These are phyloP conservation scores for Leptinotarsa tumamoca DNA, from an alignment of 2,888 invertebrate species.

Conservation along the genomic window DNA sequence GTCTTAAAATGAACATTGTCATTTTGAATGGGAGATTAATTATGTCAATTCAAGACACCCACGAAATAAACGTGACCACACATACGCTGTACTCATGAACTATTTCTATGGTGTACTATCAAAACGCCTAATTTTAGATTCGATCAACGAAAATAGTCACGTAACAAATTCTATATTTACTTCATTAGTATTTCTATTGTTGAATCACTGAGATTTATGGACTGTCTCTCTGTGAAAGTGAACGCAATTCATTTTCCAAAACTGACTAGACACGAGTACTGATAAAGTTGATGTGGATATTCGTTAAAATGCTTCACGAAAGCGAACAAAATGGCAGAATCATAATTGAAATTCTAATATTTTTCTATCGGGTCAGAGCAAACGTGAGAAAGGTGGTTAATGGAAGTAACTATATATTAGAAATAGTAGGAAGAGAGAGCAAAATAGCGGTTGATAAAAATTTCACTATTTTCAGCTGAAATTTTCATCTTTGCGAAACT, in stretches of 20 bases:
- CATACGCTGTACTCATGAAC: slow-evolving; percentile 30
- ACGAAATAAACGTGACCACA: slow-evolving; percentile 39
- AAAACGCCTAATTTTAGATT: slow-evolving; percentile 40
- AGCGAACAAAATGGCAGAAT: background rate
- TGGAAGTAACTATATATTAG: too few species aligned
- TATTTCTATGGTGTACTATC: slow-evolving; percentile 33
- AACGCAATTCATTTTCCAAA: slow-evolving; percentile 4
- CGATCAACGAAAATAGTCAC: slow-evolving; percentile 42
- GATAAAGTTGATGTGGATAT: background rate
- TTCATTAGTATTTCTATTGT: slow-evolving; percentile 41
- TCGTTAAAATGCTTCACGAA: background rate
- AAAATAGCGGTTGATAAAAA: too few species aligned
- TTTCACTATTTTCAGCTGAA: too few species aligned
- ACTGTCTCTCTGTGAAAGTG: slow-evolving; percentile 31
- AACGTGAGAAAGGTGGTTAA: too few species aligned
- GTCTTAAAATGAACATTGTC: slow-evolving; percentile 32
- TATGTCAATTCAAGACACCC: slow-evolving; percentile 32
- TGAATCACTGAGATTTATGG: slow-evolving; percentile 29
- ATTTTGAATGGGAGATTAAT: slow-evolving; percentile 33
- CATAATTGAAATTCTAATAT: too few species aligned
- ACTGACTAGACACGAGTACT: slow-evolving; percentile 2
- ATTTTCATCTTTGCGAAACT: too few species aligned
- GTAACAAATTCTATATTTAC: slow-evolving; percentile 32
- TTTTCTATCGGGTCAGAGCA: too few species aligned
- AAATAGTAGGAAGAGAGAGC: too few species aligned